Evolutionary conservation across 2,113 vertebrate species (phyloP).

Genomic region (Nycticorax nycticorax): DNA sequence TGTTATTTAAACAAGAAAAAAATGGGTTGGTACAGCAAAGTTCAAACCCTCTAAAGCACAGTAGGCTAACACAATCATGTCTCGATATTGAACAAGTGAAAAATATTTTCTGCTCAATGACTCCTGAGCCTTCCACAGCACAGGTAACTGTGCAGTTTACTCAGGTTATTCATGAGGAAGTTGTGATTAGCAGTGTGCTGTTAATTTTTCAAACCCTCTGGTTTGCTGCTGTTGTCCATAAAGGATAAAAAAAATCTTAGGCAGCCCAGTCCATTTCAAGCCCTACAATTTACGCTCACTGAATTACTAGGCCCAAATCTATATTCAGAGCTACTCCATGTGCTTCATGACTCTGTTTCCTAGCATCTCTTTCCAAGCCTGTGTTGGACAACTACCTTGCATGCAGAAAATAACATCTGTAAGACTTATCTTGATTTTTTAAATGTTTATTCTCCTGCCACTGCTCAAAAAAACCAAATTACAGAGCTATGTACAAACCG

Average conservation of each 20-base stretch:
- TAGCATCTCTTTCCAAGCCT: background rate
- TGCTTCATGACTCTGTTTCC: background rate
- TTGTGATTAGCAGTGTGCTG: background rate
- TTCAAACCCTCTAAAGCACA: background rate
- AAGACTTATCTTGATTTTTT: background rate
- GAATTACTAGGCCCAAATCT: background rate
- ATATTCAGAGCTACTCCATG: background rate
- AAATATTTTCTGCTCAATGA: background rate
- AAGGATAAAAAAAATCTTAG: background rate
- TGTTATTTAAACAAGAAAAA: background rate
- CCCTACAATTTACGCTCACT: background rate
- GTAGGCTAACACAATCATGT: background rate
- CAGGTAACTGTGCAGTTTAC: background rate
- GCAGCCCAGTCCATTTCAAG: background rate
- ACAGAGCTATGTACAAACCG: background rate
- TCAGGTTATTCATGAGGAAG: background rate
- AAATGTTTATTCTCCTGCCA: background rate
- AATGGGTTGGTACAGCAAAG: background rate
- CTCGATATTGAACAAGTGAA: background rate
- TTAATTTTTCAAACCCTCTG: background rate
- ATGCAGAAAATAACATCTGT: background rate
- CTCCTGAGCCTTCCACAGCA: background rate
- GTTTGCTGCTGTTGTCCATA: background rate
- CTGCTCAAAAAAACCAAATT: background rate
- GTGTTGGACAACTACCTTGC: background rate